Percentiles rank a stretch among this genome's conserved stretches.
phyloP scores from a whole-genome alignment of 2,113 vertebrate species.

The Heterotilapia buettikoferi region DNA sequence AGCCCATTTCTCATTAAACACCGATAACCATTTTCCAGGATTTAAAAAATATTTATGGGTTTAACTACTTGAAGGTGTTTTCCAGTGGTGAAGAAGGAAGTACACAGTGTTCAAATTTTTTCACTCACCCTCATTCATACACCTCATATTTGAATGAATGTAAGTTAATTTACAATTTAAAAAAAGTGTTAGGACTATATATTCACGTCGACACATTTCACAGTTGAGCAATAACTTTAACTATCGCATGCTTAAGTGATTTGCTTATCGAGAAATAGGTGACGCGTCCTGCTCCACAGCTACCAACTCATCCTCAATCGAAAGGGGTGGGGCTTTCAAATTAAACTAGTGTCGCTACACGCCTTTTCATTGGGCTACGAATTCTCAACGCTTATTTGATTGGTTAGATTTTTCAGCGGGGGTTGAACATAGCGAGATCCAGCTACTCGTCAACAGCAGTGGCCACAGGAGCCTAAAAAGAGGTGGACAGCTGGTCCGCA shows the following conservation, averaged over 20 bases:
- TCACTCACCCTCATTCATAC: not conserved
- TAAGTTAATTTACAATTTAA: not conserved
- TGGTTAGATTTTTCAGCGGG: not conserved
- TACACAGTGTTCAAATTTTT: not conserved
- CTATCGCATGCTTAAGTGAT: not conserved
- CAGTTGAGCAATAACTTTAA: not conserved
- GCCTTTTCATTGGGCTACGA: constrained; percentile 42
- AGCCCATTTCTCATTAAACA: not conserved
- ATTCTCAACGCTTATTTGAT: not conserved
- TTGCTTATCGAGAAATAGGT: constrained; percentile 22
- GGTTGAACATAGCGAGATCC: constrained; percentile 16
- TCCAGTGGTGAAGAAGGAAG: not conserved
- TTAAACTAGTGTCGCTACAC: not conserved
- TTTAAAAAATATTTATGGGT: not conserved
- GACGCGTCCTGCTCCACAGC: constrained; percentile 57
- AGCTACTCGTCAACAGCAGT: constrained; percentile 32
- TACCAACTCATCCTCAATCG: constrained; percentile 34
- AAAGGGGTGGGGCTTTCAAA: not conserved
- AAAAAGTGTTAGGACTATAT: not conserved
- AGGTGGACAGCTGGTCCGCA: not conserved
- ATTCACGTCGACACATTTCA: not conserved
- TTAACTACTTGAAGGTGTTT: not conserved
- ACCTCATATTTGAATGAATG: not conserved
- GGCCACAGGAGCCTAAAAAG: not conserved
- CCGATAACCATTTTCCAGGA: not conserved